Evolutionary conservation across 2,888 invertebrate genomes (phyloP), one percentile per base, ranked within the genome.

Genomic region (Coleophora flavipennella): DNA sequence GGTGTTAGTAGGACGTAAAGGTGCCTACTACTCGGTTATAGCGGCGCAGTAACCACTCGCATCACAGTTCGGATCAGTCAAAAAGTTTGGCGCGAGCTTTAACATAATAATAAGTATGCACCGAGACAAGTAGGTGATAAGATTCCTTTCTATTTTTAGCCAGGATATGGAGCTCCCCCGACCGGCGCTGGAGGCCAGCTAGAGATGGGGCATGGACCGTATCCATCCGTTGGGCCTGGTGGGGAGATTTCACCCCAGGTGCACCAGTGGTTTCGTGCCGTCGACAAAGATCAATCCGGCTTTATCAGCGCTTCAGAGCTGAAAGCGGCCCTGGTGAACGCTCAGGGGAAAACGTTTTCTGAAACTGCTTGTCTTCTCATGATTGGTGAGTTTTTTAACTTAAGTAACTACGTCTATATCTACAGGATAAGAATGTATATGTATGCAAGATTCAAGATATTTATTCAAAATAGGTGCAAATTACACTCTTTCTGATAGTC

Each of bases 261-360:
- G 1, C 90, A 91, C 51, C 91, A 92, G 59, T 95, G 95, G 95
- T 96, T 96, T 65, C 71, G 75, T 20, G 88, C 93, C 11, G 95
- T 96, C 1, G 96, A 96, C 61, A 87, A 88, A 50, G 95, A 96
- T 63, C 86, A 88, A 25, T 95, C 95, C 12, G 96, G 96, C 2
- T 89, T 90, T 64, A 96, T 96, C 38, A 89, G 91, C 38, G 88
- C 92, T 8, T 46, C 64, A 8, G 96, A 96, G 75, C 78, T 96
- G 12, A 91, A 92, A 68, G 83, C 89, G 7, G 96, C 95, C 1
- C 77, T 96, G 31, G 90, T 94, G 13, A 96, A 95, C 76, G 94
- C 92, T 13, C 92, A 95, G 70, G 95, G 95, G 10, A 88, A 92
- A 53, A 88, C 90, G 44, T 94, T 94, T 69, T 94, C 94, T 3